These are phyloP conservation scores for Perca fluviatilis DNA, from an alignment of 2,113 vertebrate species.

Conservation along the genomic window DNA sequence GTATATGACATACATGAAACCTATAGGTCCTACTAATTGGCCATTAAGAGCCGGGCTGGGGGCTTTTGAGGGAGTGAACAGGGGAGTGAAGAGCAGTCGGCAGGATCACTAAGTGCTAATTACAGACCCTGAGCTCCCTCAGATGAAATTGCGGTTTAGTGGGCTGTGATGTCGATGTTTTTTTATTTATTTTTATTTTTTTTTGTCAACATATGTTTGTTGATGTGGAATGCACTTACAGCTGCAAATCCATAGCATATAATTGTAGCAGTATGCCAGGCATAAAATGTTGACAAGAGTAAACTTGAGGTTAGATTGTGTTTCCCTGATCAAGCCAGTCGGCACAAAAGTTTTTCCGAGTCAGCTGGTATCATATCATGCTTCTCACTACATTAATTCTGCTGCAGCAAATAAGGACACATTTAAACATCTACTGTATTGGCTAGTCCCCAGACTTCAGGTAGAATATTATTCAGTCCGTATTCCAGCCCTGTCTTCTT, in stretches of 20 bases:
- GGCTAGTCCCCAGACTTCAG: constrained; percentile 7
- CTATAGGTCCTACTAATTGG: constrained; percentile 54
- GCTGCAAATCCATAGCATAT: background rate
- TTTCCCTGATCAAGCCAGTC: constrained; percentile 41
- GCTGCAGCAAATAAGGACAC: constrained; percentile 38
- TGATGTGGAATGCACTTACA: background rate
- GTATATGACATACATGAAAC: constrained; percentile 45
- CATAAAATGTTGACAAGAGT: constrained; percentile 25
- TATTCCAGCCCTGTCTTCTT: background rate
- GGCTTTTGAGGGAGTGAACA: constrained; percentile 31
- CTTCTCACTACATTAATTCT: constrained; percentile 26
- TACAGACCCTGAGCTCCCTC: constrained; percentile 16
- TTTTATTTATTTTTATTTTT: too few relatives aligned
- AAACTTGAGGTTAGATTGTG: constrained; percentile 25
- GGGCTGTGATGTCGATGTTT: background rate
- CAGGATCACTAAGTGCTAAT: constrained; percentile 40
- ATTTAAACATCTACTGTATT: background rate
- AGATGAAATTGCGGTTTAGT: background rate
- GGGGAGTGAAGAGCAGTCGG: constrained; percentile 17
- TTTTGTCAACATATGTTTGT: background rate
- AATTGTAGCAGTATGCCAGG: background rate
- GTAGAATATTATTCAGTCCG: constrained; percentile 20
- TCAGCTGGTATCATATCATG: constrained; percentile 44
- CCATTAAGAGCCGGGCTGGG: constrained; percentile 13
- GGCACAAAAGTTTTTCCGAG: background rate